Evolutionary conservation across 2,888 invertebrate genomes (phyloP), one percentile per base, ranked within the genome.

Genomic region (Drosophila greeni): DNA sequence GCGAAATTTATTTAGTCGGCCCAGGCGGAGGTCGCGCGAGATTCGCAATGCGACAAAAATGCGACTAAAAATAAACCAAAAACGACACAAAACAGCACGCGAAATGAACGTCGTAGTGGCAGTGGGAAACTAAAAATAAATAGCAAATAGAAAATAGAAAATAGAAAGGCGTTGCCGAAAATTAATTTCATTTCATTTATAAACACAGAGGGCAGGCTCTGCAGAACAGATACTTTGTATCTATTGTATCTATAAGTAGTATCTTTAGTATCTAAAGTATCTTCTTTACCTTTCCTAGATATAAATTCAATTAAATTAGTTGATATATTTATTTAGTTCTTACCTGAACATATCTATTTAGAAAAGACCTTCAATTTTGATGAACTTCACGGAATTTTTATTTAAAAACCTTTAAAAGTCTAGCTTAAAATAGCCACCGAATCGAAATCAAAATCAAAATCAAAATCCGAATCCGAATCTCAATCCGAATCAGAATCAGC

Each of bases 1-100:
- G 71, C 57, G 48, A 78, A 83, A 86, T 86, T 86, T 86, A 86
- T 86, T 85, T 86, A 86, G 85, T 86, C 82, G 76, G 77, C 82
- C 72, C 65, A 62, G 64, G 64, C 59, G 66, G 57, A 72, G 72
- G 69, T 62, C 70, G 61, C 52, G 56, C 56, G 42, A 76, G 76
- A 73, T 79, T 81, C 79, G 84, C 84, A 84, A 83, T 80, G 80
- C 84, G 82, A 82, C 84, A 81, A 82, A 84, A 84, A 76, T 79
- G 75, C 70, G 74, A 79, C 72, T 71, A 69, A 76, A 81, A 82
- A 80, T 83, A 84, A 84, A 72, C 51, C 65, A 71, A 67, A 43
- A 58, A 64, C 72, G 70, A 60, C 64, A 62, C 66, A 59, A 47
- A 60, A 47, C 45, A 47, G 45, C 45, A 31, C 45, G 45, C 45